Base-by-base conservation (phyloP, 2,797 vertebrate species). In the Lepilemur septentrionalis region DNA sequence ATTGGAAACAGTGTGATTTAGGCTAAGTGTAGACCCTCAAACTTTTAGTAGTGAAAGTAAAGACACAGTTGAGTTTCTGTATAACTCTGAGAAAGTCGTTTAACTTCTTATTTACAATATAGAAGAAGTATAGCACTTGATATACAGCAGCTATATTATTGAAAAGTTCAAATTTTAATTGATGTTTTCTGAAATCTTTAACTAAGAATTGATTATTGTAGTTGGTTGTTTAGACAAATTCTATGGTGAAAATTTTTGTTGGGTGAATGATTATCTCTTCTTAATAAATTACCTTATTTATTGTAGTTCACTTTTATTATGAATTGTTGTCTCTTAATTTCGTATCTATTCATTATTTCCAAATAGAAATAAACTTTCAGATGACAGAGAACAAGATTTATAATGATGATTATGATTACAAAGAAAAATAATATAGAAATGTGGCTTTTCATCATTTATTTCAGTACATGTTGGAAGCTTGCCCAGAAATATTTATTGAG, bases 121-220 rank as follows among this genome's bases (percentile, higher is more conserved):
- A 73, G 30, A 82, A 85, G 82, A 95, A 63, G 2, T 30, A 1
- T 67, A 59, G 7, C 13, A 63, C 6, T 22, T 32, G n/a, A 35
- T 83, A 67, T 2, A 1, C 13, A 23, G 1, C 1, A 88, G 7
- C n/a, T 79, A 1, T 55, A 41, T 87, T 89, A 59, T 48, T 81
- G 4, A 95, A 89, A 80, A 72, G 4, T 84, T 96, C 7, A 7
- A 73, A 50, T 69, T 91, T 88, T 65, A 76, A 65, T 63, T 96
- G 12, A 67, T 91, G 7, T 84, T 96, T 93, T 94, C 70, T 72
- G 69, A 95, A 59, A 69, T 96, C 0, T 79, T 93, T n/a, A 84
- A 13, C 23, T 86, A 87, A 87, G 70, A 89, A 82, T 75, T 61
- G 15, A 70, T 70, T 57, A 35, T 86, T 13, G 38, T 80, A 41